A percentile compares a stretch with the other conserved stretches of the same genome.
phyloP scores from a whole-genome alignment of 2,797 vertebrate genomes.

The Chelon labrosus region DNA sequence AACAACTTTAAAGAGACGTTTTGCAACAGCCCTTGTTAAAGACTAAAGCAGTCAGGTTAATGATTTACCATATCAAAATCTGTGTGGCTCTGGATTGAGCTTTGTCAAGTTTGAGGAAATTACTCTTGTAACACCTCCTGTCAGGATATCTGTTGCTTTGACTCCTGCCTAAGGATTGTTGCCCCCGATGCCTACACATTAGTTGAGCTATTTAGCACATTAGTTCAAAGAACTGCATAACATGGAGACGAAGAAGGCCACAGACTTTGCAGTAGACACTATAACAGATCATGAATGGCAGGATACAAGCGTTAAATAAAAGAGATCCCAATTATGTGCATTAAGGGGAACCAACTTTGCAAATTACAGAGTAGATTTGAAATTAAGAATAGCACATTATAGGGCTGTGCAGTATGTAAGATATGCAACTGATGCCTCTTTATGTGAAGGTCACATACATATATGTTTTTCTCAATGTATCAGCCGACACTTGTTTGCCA shows the following conservation, averaged over 20 bases:
- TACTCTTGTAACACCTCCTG: too few relatives aligned
- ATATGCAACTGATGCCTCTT: background rate
- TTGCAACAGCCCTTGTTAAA: too few relatives aligned
- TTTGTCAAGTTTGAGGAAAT: background rate
- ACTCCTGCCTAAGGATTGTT: background rate
- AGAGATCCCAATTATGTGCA: slow-evolving; percentile 12
- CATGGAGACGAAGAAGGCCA: slow-evolving; percentile 21
- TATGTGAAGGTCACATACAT: background rate
- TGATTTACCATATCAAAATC: background rate
- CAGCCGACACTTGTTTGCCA: background rate
- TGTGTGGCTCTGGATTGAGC: background rate
- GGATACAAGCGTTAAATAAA: slow-evolving; percentile 32
- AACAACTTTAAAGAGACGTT: background rate
- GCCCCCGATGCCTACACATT: background rate
- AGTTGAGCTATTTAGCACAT: slow-evolving; percentile 37
- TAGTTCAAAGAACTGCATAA: slow-evolving; percentile 35
- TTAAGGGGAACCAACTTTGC: background rate
- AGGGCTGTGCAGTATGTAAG: background rate
- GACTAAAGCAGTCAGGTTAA: too few relatives aligned
- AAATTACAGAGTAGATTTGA: slow-evolving; percentile 1
- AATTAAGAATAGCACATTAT: slow-evolving; percentile 4
- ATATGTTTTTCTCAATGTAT: background rate
- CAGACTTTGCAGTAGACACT: slow-evolving; percentile 3
- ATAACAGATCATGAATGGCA: slow-evolving; percentile 52
- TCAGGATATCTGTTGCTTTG: background rate